Evolutionary conservation across 2,888 invertebrate genomes (phyloP), one percentile per base, ranked within the genome.

Genomic region (Polietes domitor): DNA sequence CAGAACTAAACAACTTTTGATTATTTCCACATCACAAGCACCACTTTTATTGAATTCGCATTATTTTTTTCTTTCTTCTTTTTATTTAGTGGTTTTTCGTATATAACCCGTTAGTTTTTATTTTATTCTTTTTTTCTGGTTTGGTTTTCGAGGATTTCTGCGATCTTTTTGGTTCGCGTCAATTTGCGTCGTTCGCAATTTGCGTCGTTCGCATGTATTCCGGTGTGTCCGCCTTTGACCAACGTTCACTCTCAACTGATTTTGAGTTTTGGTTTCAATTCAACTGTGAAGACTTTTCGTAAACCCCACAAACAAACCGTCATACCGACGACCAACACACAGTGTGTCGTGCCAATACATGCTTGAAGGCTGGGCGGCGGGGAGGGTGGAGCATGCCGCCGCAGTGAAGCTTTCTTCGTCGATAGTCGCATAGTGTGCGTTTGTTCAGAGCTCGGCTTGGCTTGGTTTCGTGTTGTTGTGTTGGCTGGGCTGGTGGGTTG

Each of bases 231-330:
- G 81, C 81, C 70, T 73, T 75, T 73, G 76, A 73, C 73, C 78
- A 81, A 81, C 78, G 81, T 81, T 81, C 76, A 63, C 81, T 84
- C 78, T 76, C 78, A 75, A 84, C 84, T 84, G 79, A 81, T 79
- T 81, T 53, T 78, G 15, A 78, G 63, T 84, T 81, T 84, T 76
- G 76, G 76, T 84, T 84, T 79, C 76, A 81, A 76, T 81, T 78
- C 81, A 76, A 68, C 73, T 78, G 75, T 81, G 78, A 84, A 84
- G 84, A 84, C 84, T 84, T 78, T 77, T 68, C 21, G 65, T 43
- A 80, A 9, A 65, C 71, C 82, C 61, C 75, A 75, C 55, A 76
- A 77, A 75, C 65, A 65, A n/a, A 65, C 37, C 26, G 15, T 9
- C 47, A 47, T 47, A 47, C 10, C n/a, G 17, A 28, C 26, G 21